Base-by-base conservation (phyloP, 2,888 invertebrate genomes). In the Melinaea marsaeus region DNA sequence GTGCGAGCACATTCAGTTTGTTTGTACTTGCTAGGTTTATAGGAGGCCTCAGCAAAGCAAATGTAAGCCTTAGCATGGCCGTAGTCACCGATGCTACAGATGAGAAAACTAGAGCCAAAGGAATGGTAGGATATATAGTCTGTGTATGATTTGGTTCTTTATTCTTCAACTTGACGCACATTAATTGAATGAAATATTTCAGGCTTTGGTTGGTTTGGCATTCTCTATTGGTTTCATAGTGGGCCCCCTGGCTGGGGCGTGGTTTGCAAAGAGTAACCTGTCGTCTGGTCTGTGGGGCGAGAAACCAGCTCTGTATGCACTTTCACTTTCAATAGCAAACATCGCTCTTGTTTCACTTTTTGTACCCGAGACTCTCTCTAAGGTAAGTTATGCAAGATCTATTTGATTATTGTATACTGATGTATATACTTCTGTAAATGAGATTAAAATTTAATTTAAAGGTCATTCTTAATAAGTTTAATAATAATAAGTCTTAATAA, bases 171-270 rank as follows among this genome's bases (percentile, higher is more conserved):
- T 55, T 34, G 1, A 34, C 34, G 3, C 6, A 13, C 13, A 34
- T 34, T 33, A 34, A 46, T 54, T 45, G n/a, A 13, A 61, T 57
- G 5, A n/a, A 47, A 51, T 22, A 63, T 66, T 66, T 60, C 89
- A 97, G 97, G 99, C 99, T n/a, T 86, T 98, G 60, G 95, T 99
- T 68, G 99, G 99, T 11, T 94, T 98, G 74, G 98, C 99, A 6
- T 99, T 99, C 88, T 99, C 99, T 2, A 87, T 99, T 66, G 99
- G 98, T n/a, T 99, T 99, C 86, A 96, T 99, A 74, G 90, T 98
- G 67, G 99, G 99, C 0, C 99, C 99, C 2, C 92, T 98, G 83
- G 97, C 99, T 69, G 99, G 99, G 34, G 99, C 98, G 4, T 91
- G 94, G 80, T 97, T 98, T 83, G 95, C 97, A 1, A 92, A 92